Evolutionary conservation across 2,113 vertebrate genomes (phyloP).

Genomic region (Nothobranchius furzeri): DNA sequence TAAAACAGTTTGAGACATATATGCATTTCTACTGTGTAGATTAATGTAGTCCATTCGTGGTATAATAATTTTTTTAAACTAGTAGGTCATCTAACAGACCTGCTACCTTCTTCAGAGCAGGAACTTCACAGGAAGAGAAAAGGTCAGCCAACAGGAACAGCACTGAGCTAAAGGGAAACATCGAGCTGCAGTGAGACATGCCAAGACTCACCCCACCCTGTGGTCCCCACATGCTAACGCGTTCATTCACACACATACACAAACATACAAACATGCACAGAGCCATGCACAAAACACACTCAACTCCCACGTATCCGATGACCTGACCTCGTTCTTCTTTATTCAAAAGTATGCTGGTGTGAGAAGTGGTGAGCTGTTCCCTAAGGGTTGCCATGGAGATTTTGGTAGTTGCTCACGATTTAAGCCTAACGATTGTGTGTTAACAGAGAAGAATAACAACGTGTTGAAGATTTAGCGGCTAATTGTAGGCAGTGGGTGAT

Average conservation of each 20-base stretch:
- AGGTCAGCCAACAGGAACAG: conserved; percentile 70
- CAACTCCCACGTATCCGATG: conserved; percentile 46
- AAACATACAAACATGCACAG: conserved; percentile 1
- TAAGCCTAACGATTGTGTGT: conserved; percentile 59
- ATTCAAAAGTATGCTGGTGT: conserved; percentile 20
- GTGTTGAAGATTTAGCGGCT: conserved; percentile 12
- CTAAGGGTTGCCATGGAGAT: conserved; percentile 59
- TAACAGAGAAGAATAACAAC: conserved; percentile 50
- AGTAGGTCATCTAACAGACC: conserved; percentile 17
- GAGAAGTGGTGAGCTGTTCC: conserved; percentile 29
- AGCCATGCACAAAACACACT: conserved; percentile 11
- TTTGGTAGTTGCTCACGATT: conserved; percentile 50
- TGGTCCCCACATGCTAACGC: conserved; percentile 28
- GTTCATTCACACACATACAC: conserved; percentile 9
- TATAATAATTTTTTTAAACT: conserved; percentile 2
- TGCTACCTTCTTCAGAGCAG: conserved; percentile 54
- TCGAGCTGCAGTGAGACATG: conserved; percentile 67
- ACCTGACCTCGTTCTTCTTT: conserved; percentile 43
- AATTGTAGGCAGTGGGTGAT: conserved; percentile 1
- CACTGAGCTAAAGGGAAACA: conserved; percentile 63
- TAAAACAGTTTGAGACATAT: no score
- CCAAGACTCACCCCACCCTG: conserved; percentile 49
- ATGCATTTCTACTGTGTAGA: no score
- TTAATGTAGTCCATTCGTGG: not conserved
- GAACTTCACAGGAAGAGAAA: conserved; percentile 66